Base-by-base conservation (phyloP, 2,888 invertebrate species). In the Pheosia tremula region DNA sequence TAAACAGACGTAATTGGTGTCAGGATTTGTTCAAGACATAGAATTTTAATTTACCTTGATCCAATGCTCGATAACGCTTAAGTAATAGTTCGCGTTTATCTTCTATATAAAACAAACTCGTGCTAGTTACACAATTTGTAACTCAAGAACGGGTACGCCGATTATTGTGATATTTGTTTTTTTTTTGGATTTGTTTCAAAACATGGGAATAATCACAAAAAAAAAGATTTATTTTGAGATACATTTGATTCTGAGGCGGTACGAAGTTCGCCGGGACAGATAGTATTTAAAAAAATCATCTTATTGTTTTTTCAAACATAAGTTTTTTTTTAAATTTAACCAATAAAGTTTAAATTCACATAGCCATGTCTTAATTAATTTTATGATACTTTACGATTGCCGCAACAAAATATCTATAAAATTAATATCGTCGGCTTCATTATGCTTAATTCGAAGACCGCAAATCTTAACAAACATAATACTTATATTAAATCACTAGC, bases 31-130 rank as follows among this genome's bases (percentile, higher is more conserved):
- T 39, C n/a, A 9, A 52, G 36, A 61, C 59, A 6, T 59, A 56
- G 3, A 24, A 67, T 65, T 63, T 72, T 68, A 50, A 59, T 67
- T 76, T 59, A 67, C 72, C 74, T 72, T 75, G 74, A 68, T 68
- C 64, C 53, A 59, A 43, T 13, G 49, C 41, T 61, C 60, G n/a
- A 47, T 45, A 10, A 41, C n/a, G 47, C n/a, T 47, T 11, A 5
- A n/a, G n/a, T 5, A 11, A 47, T n/a, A 47, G 5, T n/a, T 24
- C 24, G 24, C 24, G 0, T 24, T 24, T 24, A 24, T 24, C 24
- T 24, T 24, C 24, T 24, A 24, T 24, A 24, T 24, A 24, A 24
- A 24, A 24, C 24, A 24, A 24, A 24, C 24, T 24, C 24, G 24
- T 8, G 59, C 61, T 67, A 4, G 43, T 43, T 43, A 43, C 43